A percentile compares a stretch with the other conserved stretches of the same genome.
Conservation (phyloP, 1,140 invertebrate species). For the Cydia strobilella region DNA sequence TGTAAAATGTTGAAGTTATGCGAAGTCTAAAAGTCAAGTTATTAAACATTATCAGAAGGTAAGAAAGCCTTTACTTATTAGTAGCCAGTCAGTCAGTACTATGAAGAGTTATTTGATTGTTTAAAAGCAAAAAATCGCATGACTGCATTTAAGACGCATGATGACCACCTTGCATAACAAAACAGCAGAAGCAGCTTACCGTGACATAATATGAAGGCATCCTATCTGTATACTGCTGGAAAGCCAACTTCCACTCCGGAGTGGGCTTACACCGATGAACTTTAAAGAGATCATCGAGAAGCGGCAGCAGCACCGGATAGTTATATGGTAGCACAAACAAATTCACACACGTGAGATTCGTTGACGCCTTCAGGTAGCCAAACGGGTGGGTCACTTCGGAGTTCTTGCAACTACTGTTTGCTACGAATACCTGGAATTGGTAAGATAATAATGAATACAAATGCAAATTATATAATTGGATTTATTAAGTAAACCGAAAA, state of each 20-base stretch:
- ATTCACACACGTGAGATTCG: slow-evolving; percentile 96
- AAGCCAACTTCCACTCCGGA: slow-evolving; percentile 93
- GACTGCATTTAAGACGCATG: background rate
- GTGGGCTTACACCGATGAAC: slow-evolving; percentile 94
- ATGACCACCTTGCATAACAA: background rate
- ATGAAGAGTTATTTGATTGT: too few relatives aligned
- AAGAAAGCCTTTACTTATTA: too few relatives aligned
- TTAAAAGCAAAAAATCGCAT: too few relatives aligned
- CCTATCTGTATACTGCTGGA: slow-evolving; percentile 95
- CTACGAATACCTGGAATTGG: slow-evolving; percentile 90
- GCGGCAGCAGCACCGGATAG: slow-evolving; percentile 95
- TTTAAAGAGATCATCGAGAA: slow-evolving; percentile 96
- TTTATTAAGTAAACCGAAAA: too few relatives aligned
- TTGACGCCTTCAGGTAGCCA: slow-evolving; percentile 98
- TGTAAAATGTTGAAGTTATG: too few relatives aligned
- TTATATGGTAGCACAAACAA: slow-evolving; percentile 99
- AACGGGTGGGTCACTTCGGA: slow-evolving; percentile 95
- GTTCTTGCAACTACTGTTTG: slow-evolving; percentile 91
- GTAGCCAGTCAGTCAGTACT: too few relatives aligned
- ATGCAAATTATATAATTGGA: too few relatives aligned
- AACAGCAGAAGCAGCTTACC: slow-evolving; percentile 80
- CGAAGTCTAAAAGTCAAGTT: too few relatives aligned
- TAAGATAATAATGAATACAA: background rate
- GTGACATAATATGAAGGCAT: slow-evolving; percentile 98
- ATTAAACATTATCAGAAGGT: too few relatives aligned